phyloP scores from a whole-genome alignment of 2,113 vertebrate species.

The Ovis canadensis region DNA sequence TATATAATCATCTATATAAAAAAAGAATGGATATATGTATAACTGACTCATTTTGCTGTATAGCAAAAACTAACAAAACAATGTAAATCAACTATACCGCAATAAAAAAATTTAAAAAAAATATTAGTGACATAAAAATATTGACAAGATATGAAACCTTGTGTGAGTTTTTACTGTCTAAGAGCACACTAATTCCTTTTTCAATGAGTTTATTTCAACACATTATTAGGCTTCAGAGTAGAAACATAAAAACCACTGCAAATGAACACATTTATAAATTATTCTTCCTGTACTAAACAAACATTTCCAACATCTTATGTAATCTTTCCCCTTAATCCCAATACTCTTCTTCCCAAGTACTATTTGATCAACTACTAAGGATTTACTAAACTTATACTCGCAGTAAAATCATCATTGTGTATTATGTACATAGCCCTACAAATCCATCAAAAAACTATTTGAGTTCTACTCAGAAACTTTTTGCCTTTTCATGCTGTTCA shows the following conservation, averaged over 20 bases:
- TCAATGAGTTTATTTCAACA: background rate
- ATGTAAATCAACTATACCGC: background rate
- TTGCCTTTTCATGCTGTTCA: background rate
- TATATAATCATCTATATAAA: background rate
- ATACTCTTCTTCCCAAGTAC: background rate
- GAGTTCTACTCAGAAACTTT: background rate
- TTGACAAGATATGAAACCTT: background rate
- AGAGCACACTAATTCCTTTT: background rate
- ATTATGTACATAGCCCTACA: background rate
- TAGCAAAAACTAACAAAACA: background rate
- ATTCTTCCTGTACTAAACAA: background rate
- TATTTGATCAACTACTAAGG: background rate
- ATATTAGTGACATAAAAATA: constrained; percentile 4
- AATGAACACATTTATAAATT: background rate
- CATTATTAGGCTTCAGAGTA: background rate
- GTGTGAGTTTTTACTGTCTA: background rate
- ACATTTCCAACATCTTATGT: background rate
- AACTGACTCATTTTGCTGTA: background rate
- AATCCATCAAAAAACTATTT: background rate
- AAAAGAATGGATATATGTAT: background rate
- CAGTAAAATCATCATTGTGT: background rate
- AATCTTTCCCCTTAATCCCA: background rate
- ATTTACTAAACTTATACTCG: background rate
- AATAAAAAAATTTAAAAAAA: background rate
- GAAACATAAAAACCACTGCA: background rate